Percentiles rank a stretch among this genome's conserved stretches.
Evolutionary conservation across 1,140 invertebrate genomes (phyloP).

Genomic region (Brachionus paranguensis): DNA sequence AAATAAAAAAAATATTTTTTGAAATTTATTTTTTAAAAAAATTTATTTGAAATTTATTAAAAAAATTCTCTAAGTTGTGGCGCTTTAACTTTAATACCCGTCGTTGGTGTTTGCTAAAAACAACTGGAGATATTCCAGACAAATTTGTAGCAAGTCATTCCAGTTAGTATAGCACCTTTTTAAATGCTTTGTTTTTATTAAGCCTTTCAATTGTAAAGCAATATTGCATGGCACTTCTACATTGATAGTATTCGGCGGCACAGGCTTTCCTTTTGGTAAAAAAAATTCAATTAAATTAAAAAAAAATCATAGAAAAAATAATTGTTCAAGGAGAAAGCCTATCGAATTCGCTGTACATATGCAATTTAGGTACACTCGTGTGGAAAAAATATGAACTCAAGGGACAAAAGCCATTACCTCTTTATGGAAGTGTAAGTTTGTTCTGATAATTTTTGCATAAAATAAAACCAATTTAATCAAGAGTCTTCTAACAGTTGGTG

Average conservation of each 20-base stretch:
- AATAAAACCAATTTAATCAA: background rate
- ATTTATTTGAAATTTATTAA: background rate
- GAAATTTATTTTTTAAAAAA: background rate
- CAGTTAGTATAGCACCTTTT: background rate
- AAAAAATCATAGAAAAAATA: background rate
- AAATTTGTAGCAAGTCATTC: conserved; percentile 32
- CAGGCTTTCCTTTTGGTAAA: conserved; percentile 37
- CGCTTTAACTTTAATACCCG: conserved; percentile 13
- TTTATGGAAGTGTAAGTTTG: conserved; percentile 14
- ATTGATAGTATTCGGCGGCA: conserved; percentile 22
- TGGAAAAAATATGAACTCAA: conserved; percentile 9
- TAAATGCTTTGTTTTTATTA: background rate
- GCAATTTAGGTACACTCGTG: conserved; percentile 23
- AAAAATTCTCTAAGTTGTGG: conserved; percentile 10
- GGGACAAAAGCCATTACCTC: background rate
- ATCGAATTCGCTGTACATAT: conserved; percentile 29
- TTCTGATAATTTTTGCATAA: background rate
- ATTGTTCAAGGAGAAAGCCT: conserved; percentile 7
- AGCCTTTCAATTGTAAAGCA: background rate
- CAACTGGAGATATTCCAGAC: conserved; percentile 20
- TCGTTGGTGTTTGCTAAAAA: background rate
- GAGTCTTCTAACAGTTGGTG: conserved; percentile 8
- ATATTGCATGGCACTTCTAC: background rate
- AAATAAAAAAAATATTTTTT: background rate
- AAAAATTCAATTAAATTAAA: background rate